These are phyloP conservation scores for Nannobrachium achirus DNA, from an alignment of 2,113 vertebrate species.

Conservation along the genomic window DNA sequence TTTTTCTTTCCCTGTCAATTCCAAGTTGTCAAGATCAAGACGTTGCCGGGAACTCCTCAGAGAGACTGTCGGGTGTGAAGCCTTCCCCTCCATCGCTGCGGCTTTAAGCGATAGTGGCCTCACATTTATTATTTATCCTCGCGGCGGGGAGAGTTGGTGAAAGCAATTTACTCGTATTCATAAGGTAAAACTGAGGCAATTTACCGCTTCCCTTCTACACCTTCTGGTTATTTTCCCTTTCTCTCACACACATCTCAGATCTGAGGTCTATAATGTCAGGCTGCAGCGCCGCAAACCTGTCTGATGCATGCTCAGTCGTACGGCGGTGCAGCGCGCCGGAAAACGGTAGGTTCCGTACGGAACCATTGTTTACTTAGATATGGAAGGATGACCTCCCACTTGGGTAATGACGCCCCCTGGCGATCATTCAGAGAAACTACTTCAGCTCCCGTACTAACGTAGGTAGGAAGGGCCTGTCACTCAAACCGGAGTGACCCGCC, in stretches of 20 bases:
- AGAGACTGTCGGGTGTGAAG: neutral
- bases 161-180: constrained; percentile 26
- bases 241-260: constrained; percentile 23
- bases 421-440: no score
- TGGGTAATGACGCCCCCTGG: no score
- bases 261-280: constrained; percentile 49
- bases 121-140: constrained; percentile 18
- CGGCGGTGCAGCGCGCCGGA: no score
- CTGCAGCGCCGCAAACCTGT: constrained; percentile 58
- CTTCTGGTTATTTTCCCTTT: constrained; percentile 26
- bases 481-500: no score
- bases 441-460: no score
- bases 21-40: neutral
- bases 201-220: constrained; percentile 35
- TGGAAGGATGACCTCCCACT: no score
- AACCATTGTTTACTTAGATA: no score
- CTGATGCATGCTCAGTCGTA: no score
- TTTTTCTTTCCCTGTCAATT: neutral
- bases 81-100: neutral
- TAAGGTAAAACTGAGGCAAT: constrained; percentile 20
- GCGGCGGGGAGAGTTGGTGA: constrained; percentile 20
- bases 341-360: no score
- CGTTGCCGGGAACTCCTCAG: constrained; percentile 13
- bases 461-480: no score
- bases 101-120: constrained; percentile 9